Evolutionary conservation across 2,888 invertebrate genomes (phyloP).

Genomic region (Andrena fulva): DNA sequence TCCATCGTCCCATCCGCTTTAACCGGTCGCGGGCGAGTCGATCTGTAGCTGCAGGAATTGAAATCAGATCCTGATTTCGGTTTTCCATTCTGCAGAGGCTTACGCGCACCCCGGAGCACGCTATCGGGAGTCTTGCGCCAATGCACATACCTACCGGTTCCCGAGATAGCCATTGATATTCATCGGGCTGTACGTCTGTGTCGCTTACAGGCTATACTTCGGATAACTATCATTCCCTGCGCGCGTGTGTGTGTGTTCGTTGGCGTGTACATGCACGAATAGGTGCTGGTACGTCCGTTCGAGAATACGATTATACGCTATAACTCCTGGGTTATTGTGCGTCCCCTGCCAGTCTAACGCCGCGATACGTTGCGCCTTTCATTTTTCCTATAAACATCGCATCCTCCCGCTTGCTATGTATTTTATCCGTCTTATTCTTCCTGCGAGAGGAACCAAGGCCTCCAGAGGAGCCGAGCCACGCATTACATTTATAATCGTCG

Average conservation of each 20-base stretch:
- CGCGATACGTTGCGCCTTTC: conserved; percentile 27
- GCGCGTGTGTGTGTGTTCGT: neutral
- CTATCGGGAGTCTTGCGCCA: conserved; percentile 52
- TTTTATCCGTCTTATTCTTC: conserved; percentile 57
- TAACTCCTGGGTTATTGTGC: conserved; percentile 58
- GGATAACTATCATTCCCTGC: conserved; percentile 56
- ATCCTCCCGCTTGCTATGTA: conserved; percentile 43
- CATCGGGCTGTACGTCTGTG: conserved; percentile 53
- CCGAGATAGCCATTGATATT: conserved; percentile 65
- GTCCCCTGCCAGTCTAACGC: conserved; percentile 40
- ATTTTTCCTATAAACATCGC: conserved; percentile 47
- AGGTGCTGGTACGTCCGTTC: conserved; percentile 13
- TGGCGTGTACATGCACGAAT: neutral
- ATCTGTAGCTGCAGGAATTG: conserved; percentile 26
- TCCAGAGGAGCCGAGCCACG: conserved; percentile 39
- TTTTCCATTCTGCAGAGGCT: conserved; percentile 34
- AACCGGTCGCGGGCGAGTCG: conserved; percentile 20
- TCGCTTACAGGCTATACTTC: conserved; percentile 52
- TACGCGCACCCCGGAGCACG: conserved; percentile 3
- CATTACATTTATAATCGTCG: conserved; percentile 59
- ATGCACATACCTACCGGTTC: conserved; percentile 57
- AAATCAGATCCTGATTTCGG: conserved; percentile 57
- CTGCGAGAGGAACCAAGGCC: neutral
- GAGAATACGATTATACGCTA: conserved; percentile 61
- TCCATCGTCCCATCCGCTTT: conserved; percentile 4